Evolutionary conservation across 2,888 invertebrate species (phyloP), one percentile per base, ranked within the genome.

Genomic region (Drosophila testacea): DNA sequence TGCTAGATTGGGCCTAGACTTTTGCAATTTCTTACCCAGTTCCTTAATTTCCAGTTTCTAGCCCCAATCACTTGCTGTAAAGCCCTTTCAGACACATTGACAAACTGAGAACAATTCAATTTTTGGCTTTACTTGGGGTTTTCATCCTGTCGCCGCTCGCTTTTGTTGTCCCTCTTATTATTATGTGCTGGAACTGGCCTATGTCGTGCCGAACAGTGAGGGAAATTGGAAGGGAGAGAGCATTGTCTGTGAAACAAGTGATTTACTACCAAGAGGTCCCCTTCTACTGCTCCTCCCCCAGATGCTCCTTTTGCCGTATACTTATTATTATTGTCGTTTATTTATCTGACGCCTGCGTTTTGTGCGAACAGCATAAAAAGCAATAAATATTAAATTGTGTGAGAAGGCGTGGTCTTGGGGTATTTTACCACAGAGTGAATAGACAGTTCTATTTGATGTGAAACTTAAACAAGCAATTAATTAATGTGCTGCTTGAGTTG

Each of bases 351-450:
- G 79, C 79, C 79, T 78, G 74, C 69, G 78, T 79, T 73, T 79
- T 77, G 77, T 79, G 69, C 78, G 75, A 65, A 59, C 69, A 71
- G 69, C 69, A 77, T 75, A 80, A 80, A 80, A 80, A 72, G 80
- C 80, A 77, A 81, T 81, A 81, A 81, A 81, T 81, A 78, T 78
- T 80, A 81, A 81, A 81, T 80, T 81, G 73, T 75, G 55, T 63
- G 42, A 42, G 51, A 7, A 41, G 9, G 32, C 27, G 42, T 44
- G 54, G 63, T 60, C 48, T 62, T 2, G 39, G 10, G 52, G 64
- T 44, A 44, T 34, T 48, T 72, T 52, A 72, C 76, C 77, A 54
- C 77, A 66, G 51, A 62, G 48, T 68, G 65, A 52, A 65, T 62
- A 78, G 64, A 67, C 71, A 78, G 36, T 69, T 72, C 63, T 60